A percentile compares a stretch with the other conserved stretches of the same genome.
These are phyloP conservation scores for Vultur gryphus DNA, from an alignment of 2,797 vertebrate species.

Conservation along the genomic window DNA sequence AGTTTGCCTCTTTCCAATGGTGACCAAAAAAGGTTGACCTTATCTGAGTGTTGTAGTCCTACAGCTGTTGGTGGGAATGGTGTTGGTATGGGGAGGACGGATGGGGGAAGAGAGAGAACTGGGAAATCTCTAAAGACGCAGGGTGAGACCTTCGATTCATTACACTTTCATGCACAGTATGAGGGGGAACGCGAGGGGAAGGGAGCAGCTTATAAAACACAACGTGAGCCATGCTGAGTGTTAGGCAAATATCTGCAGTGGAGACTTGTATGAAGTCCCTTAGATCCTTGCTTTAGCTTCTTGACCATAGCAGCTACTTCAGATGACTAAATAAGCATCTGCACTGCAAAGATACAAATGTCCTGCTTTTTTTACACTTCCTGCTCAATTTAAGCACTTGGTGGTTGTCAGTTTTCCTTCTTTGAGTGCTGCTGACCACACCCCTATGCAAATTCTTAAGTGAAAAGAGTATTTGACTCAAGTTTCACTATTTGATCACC, in stretches of 20 bases:
- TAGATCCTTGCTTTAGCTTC: not conserved
- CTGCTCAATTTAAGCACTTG: not conserved
- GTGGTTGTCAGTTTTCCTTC: not conserved
- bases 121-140: not conserved
- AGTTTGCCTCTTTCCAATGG: not conserved
- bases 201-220: not conserved
- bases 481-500: not conserved
- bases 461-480: not conserved
- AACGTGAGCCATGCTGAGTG: not conserved
- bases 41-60: not conserved
- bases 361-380: not conserved
- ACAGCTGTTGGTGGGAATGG: not conserved
- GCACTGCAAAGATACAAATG: not conserved
- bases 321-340: not conserved
- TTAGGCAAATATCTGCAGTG: not conserved
- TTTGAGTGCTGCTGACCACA: not conserved
- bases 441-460: not conserved
- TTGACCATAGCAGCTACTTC: not conserved
- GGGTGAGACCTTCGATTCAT: not conserved
- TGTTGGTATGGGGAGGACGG: not conserved
- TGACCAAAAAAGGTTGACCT: not conserved
- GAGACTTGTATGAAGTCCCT: not conserved
- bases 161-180: not conserved
- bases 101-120: not conserved
- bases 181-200: not conserved